These are phyloP conservation scores for Hormiphora californensis DNA, from an alignment of 37 sponge, comb jelly and placozoan genomes.

Conservation along the genomic window DNA sequence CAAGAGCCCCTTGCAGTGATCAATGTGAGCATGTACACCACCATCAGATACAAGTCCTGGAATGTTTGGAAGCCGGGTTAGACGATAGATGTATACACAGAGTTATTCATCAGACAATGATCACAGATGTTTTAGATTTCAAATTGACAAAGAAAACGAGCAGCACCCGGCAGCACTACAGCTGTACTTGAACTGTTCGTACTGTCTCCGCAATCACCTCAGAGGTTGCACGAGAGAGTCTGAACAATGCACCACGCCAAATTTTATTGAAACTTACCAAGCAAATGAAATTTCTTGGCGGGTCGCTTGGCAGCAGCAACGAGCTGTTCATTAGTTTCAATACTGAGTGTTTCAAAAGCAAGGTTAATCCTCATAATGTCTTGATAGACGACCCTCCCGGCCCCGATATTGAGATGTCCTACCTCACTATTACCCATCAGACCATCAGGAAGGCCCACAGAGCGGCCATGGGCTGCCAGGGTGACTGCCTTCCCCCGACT, in stretches of 20 bases:
- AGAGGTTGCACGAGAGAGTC: too few relatives aligned
- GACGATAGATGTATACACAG: neutral
- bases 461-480: constrained; percentile 78
- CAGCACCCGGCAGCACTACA: too few relatives aligned
- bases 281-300: constrained; percentile 36
- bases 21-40: constrained; percentile 92
- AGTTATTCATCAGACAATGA: neutral
- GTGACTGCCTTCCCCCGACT: constrained; percentile 61
- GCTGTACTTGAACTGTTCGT: too few relatives aligned
- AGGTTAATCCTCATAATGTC: constrained; percentile 87
- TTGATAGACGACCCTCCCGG: constrained; percentile 83
- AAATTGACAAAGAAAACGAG: too few relatives aligned
- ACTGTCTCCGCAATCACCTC: too few relatives aligned
- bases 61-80: neutral
- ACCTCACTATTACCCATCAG: constrained; percentile 99
- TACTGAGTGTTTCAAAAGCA: constrained; percentile 59
- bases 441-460: constrained; percentile 88
- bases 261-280: too few relatives aligned
- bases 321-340: constrained; percentile 60
- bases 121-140: neutral
- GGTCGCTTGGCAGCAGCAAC: constrained; percentile 58
- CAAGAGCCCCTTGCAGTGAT: constrained; percentile 76
- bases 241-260: too few relatives aligned
- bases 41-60: constrained; percentile 69
- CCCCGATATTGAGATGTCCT: constrained; percentile 90